Evolutionary conservation across 2,888 invertebrate genomes (phyloP), one percentile per base, ranked within the genome.

Genomic region (Brachypterus glaber): DNA sequence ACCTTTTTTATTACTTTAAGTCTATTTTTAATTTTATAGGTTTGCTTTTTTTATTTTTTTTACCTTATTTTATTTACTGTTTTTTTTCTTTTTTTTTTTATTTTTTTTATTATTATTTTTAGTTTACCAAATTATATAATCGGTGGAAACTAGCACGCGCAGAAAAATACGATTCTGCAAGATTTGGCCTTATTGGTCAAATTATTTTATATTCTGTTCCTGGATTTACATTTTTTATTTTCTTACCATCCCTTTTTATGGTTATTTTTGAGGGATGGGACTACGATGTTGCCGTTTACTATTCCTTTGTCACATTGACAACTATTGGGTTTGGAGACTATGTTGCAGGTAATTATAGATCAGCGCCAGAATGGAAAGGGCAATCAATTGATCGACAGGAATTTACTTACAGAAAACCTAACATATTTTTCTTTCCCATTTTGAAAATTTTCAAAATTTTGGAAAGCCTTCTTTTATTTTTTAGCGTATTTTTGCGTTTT

Each of bases 241-340:
- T 91, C 52, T 64, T 91, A 29, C 92, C 92, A 1, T 81, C 91
- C 0, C 80, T 83, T 47, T 72, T 90, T 24, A 89, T 92, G 56
- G 78, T 83, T 12, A 74, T 83, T 35, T 85, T 87, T 53, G 92
- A 92, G 67, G 77, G 75, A 1, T 92, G 92, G 92, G 74, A 77
- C 5, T 92, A 84, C 58, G 76, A 85, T 5, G 79, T 87, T 27
- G 76, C 89, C 1, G 73, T 91, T 27, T 92, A 91, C 61, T 92
- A 85, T 57, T 82, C 88, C 13, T 91, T 87, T 58, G 86, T 89
- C 9, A 87, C 88, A 0, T 71, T 87, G 8, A 84, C 88, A 2
- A 89, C 89, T 3, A 91, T 92, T 47, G 91, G 91, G 25, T 92
- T 91, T 62, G 92, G 92, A n/a, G 92, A 92, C 63, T 79, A 78